phyloP scores from a whole-genome alignment of 2,888 invertebrate genomes.

The Stenodera caucasica region DNA sequence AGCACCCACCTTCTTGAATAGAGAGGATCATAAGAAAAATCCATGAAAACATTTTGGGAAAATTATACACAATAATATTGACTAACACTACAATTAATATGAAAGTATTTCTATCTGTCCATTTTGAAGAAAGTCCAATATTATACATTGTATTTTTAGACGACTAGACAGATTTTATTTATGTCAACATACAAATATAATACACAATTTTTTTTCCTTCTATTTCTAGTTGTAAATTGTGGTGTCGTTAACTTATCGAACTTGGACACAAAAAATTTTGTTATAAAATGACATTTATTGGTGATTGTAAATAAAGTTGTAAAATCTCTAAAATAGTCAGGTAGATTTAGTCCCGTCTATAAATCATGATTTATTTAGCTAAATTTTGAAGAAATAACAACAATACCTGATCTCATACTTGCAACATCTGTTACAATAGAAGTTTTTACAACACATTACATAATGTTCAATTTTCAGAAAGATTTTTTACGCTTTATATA shows the following conservation, averaged over 20 bases:
- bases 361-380: background rate
- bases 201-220: background rate
- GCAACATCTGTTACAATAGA: background rate
- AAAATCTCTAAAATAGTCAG: background rate
- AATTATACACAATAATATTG: too few relatives aligned
- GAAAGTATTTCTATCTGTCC: background rate
- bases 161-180: background rate
- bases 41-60: background rate
- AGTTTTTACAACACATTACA: background rate
- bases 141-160: background rate
- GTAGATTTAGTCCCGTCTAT: background rate
- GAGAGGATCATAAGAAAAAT: background rate
- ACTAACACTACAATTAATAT: too few relatives aligned
- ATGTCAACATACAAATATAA: background rate
- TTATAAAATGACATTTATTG: background rate
- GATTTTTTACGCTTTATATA: too few relatives aligned
- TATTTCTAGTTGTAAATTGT: background rate
- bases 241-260: background rate
- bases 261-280: background rate
- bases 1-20: background rate
- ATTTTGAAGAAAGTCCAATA: background rate
- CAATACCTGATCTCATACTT: background rate
- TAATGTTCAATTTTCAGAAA: too few relatives aligned
- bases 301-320: slow-evolving; percentile 1
- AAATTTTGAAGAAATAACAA: background rate